Conservation (phyloP, 2,888 invertebrate genomes). For the Napeogenes sylphis region DNA sequence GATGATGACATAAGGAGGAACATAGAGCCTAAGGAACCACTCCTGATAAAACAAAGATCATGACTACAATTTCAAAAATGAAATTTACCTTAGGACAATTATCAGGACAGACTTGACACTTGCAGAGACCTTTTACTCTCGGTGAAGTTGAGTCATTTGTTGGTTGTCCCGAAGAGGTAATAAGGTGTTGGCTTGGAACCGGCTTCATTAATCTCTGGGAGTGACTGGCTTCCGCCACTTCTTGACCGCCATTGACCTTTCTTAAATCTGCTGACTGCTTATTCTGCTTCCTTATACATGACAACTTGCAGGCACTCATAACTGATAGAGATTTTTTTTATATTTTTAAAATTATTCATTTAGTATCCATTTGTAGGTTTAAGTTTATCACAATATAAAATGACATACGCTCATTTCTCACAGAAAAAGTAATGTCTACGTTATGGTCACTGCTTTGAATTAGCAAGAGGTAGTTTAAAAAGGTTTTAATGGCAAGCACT, state of each 20-base stretch:
- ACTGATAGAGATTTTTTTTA: not conserved
- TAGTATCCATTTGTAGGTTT: not conserved
- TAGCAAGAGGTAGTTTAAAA: no score
- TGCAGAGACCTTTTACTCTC: not conserved
- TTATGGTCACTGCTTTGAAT: no score
- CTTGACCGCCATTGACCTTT: no score
- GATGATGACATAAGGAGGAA: no score
- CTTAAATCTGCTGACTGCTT: not conserved
- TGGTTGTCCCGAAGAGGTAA: not conserved
- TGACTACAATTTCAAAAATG: not conserved
- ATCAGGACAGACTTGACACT: not conserved
- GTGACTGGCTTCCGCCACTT: not conserved
- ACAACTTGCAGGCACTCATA: slow-evolving; percentile 1
- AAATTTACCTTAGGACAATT: not conserved
- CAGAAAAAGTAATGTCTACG: no score
- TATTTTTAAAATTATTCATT: not conserved
- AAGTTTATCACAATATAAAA: not conserved
- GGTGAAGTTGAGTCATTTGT: not conserved
- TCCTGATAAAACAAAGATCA: no score
- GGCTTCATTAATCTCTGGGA: not conserved
- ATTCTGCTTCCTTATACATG: slow-evolving; percentile 5
- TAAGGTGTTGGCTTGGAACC: not conserved
- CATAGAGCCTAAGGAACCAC: no score
- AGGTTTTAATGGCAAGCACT: no score
- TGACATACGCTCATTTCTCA: no score